Evolutionary conservation across 2,888 invertebrate species (phyloP).

Genomic region (Willowsia nigromaculata): DNA sequence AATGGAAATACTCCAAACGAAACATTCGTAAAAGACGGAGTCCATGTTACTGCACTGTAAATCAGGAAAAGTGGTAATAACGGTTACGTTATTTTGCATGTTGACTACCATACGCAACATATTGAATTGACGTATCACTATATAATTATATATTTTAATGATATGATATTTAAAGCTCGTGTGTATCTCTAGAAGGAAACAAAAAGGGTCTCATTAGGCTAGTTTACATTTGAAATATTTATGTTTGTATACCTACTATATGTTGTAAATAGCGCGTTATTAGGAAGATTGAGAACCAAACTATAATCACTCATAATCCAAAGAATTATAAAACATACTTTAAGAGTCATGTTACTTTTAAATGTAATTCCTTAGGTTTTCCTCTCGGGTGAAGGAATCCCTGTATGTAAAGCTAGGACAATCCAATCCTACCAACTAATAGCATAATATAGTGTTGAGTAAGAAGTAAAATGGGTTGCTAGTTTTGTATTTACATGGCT

Average conservation of each 20-base stretch:
- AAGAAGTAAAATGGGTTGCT: no score
- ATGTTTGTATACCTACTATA: neutral
- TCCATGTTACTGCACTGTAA: slow-evolving; percentile 76
- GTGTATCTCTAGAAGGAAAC: slow-evolving; percentile 15
- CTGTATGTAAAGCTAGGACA: no score
- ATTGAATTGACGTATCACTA: slow-evolving; percentile 40
- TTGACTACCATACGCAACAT: slow-evolving; percentile 20
- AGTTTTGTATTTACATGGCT: no score
- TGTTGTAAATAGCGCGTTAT: no score
- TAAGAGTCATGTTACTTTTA: neutral
- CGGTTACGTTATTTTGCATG: slow-evolving; percentile 1
- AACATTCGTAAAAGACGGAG: slow-evolving; percentile 77
- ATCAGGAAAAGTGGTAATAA: neutral
- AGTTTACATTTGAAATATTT: neutral
- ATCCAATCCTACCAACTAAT: no score
- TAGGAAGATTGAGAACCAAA: no score
- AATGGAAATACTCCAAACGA: slow-evolving; percentile 73
- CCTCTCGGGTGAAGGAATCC: no score
- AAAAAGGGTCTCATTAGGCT: slow-evolving; percentile 37
- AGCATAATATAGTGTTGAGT: no score
- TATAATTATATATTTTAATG: no score
- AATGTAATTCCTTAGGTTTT: neutral
- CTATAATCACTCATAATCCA: neutral
- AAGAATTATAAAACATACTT: neutral
- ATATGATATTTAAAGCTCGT: no score